These are phyloP conservation scores for Pseudoatta argentina DNA, from an alignment of 1,140 invertebrate genomes.

Conservation along the genomic window DNA sequence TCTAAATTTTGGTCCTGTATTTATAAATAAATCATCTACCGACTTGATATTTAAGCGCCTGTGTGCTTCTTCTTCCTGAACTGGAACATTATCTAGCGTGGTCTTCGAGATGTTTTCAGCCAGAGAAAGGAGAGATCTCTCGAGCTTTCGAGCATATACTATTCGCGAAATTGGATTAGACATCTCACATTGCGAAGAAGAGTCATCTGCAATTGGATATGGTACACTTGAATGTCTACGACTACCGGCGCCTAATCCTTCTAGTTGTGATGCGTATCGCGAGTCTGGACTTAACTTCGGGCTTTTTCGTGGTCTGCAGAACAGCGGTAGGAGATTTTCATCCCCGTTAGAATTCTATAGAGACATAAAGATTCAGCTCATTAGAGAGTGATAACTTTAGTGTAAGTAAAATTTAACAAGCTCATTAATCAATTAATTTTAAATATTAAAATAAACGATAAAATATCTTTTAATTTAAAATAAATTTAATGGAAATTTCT, in stretches of 20 bases:
- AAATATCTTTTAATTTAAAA: neutral
- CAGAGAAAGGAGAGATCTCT: constrained; percentile 78
- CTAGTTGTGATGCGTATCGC: constrained; percentile 88
- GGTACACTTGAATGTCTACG: constrained; percentile 88
- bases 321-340: constrained; percentile 91
- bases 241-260: constrained; percentile 85
- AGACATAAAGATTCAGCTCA: constrained; percentile 36
- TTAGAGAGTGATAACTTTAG: constrained; percentile 1
- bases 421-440: neutral
- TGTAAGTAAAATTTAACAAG: neutral
- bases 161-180: constrained; percentile 80
- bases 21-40: constrained; percentile 82
- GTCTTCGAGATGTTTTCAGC: constrained; percentile 84
- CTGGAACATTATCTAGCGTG: constrained; percentile 85
- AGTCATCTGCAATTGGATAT: constrained; percentile 78
- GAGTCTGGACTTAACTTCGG: constrained; percentile 91
- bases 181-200: constrained; percentile 79
- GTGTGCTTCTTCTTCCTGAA: constrained; percentile 82
- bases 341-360: constrained; percentile 90
- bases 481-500: neutral
- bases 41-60: constrained; percentile 79
- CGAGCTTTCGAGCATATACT: constrained; percentile 75
- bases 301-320: constrained; percentile 92
- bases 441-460: neutral
- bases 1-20: constrained; percentile 73